Percentiles rank a stretch among this genome's conserved stretches.
Conservation (phyloP, 2,797 vertebrate genomes). For the Peromyscus eremicus region DNA sequence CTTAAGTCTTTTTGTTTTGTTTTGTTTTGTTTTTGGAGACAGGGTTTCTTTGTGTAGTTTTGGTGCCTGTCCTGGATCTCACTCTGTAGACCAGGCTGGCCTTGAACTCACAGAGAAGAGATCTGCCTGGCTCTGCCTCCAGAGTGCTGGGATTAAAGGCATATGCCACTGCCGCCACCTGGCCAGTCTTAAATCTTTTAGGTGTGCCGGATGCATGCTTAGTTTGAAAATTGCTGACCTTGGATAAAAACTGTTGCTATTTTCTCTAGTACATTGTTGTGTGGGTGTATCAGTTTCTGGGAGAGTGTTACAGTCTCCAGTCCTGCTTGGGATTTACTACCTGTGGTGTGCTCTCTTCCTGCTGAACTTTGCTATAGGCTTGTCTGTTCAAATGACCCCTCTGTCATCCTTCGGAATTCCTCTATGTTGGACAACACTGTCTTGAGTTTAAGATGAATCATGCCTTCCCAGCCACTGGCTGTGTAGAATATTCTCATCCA, state of each 20-base stretch:
- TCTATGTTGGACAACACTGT: background rate
- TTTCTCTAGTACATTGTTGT: background rate
- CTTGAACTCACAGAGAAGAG: too few relatives aligned
- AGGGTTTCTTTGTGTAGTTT: too few relatives aligned
- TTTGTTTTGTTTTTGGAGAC: too few relatives aligned
- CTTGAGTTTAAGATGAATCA: background rate
- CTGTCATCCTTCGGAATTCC: background rate
- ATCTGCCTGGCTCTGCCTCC: too few relatives aligned
- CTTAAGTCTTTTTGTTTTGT: background rate
- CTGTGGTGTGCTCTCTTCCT: background rate
- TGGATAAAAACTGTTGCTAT: background rate
- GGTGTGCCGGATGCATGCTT: background rate
- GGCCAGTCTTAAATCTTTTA: background rate
- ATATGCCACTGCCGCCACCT: too few relatives aligned
- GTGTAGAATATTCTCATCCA: background rate
- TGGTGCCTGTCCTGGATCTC: too few relatives aligned
- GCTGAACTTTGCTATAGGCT: background rate
- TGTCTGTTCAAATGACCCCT: background rate
- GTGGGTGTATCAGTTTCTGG: background rate
- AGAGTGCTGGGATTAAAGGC: too few relatives aligned
- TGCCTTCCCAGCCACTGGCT: background rate
- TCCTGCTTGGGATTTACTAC: background rate
- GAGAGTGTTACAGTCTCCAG: background rate
- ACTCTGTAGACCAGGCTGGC: too few relatives aligned
- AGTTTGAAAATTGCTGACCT: background rate